These are phyloP conservation scores for Callimorpha dominula DNA, from an alignment of 2,888 invertebrate species.

Conservation along the genomic window DNA sequence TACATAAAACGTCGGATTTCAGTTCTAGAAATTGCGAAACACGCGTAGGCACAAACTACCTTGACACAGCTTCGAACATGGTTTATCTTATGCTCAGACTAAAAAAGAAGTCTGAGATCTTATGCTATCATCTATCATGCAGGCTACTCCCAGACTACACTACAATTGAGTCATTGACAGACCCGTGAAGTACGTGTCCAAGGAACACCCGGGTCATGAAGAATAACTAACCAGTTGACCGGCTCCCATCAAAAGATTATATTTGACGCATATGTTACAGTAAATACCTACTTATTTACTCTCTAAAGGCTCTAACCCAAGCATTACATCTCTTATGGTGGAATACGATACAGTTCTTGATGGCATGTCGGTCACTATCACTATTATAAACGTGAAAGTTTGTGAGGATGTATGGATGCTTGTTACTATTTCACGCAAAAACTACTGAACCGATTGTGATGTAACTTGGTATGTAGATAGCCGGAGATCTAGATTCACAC, in stretches of 20 bases:
- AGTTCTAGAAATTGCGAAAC: constrained; percentile 55
- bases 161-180: constrained; percentile 50
- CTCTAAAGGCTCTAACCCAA: not conserved
- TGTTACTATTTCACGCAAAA: too few species aligned
- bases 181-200: constrained; percentile 15
- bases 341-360: not conserved
- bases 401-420: too few species aligned
- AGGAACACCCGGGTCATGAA: not conserved
- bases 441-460: too few species aligned
- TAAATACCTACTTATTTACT: not conserved
- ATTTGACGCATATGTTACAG: not conserved
- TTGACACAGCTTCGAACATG: constrained; percentile 62
- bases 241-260: not conserved
- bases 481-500: too few species aligned
- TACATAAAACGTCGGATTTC: constrained; percentile 24
- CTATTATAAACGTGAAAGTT: too few species aligned
- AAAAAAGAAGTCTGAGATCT: too few species aligned
- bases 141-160: constrained; percentile 52
- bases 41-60: constrained; percentile 60
- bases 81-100: constrained; percentile 43
- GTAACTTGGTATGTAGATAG: too few species aligned
- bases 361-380: too few species aligned
- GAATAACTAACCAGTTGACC: not conserved
- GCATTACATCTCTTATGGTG: not conserved
- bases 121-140: constrained; percentile 34